These are phyloP conservation scores for Acleris emargana DNA, from an alignment of 2,888 invertebrate species.

Conservation along the genomic window DNA sequence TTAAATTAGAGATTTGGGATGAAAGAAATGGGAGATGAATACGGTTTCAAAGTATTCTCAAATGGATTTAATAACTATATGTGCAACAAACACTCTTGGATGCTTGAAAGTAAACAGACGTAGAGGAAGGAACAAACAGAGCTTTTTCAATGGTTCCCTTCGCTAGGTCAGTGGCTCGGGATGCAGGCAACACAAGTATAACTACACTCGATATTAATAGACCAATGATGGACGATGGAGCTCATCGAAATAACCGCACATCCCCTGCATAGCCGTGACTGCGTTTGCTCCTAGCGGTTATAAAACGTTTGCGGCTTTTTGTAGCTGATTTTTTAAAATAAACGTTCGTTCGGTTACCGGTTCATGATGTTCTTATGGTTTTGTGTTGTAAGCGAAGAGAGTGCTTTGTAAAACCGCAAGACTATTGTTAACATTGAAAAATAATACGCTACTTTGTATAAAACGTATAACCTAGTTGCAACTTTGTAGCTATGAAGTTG, in stretches of 20 bases:
- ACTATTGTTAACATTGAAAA: not conserved
- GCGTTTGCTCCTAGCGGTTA: constrained; percentile 39
- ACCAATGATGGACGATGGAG: constrained; percentile 46
- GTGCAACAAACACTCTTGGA: not conserved
- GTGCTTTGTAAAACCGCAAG: constrained; percentile 11
- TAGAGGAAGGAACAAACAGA: constrained; percentile 1
- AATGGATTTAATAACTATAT: too few relatives aligned
- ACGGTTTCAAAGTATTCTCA: too few relatives aligned
- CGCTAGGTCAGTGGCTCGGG: constrained; percentile 69
- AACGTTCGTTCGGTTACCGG: constrained; percentile 17
- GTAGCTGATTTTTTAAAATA: constrained; percentile 24
- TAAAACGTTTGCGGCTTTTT: constrained; percentile 25
- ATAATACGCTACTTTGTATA: constrained; percentile 1
- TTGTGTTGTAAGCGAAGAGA: constrained; percentile 12
- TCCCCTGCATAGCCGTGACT: constrained; percentile 46
- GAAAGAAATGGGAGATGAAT: too few relatives aligned
- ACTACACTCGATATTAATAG: constrained; percentile 57
- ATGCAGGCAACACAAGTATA: constrained; percentile 45
- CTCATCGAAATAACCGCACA: constrained; percentile 57
- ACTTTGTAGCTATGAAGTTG: not conserved
- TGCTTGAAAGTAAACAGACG: constrained; percentile 12
- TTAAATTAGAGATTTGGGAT: not conserved
- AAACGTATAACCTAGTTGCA: not conserved
- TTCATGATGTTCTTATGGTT: constrained; percentile 26
- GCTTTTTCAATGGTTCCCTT: constrained; percentile 46